These are phyloP conservation scores for Agrotis ipsilon DNA, from an alignment of 2,888 invertebrate species.

Conservation along the genomic window DNA sequence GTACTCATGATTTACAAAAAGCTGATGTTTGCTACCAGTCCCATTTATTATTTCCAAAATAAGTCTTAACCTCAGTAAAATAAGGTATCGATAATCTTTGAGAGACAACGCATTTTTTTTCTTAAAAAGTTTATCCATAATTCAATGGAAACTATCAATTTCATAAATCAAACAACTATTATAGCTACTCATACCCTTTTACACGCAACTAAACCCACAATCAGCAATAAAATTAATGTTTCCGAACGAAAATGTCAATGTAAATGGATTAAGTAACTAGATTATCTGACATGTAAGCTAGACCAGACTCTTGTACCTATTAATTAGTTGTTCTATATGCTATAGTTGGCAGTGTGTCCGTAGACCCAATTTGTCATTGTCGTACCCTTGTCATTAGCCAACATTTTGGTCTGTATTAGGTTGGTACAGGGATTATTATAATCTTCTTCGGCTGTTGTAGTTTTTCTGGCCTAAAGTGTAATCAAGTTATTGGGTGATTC, in stretches of 20 bases:
- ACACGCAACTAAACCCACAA: background rate
- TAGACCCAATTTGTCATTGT: constrained; percentile 51
- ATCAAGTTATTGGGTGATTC: background rate
- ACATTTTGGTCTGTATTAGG: constrained; percentile 29
- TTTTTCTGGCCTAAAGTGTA: constrained; percentile 25
- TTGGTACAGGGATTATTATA: constrained; percentile 43
- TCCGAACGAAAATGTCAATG: background rate
- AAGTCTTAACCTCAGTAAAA: background rate
- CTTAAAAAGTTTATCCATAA: background rate
- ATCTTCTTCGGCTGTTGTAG: constrained; percentile 13
- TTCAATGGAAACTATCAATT: background rate
- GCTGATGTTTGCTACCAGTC: background rate
- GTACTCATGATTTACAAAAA: too few relatives aligned
- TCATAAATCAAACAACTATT: background rate
- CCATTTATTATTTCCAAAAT: background rate
- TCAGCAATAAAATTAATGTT: constrained; percentile 24
- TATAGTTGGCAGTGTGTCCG: constrained; percentile 19
- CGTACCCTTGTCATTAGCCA: constrained; percentile 48
- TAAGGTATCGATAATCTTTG: too few relatives aligned
- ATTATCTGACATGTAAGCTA: constrained; percentile 25
- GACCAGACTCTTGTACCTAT: constrained; percentile 35
- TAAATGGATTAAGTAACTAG: constrained; percentile 24
- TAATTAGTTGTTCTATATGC: constrained; percentile 36
- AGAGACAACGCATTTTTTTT: background rate
- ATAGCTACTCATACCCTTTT: background rate